A percentile compares a stretch with the other conserved stretches of the same genome.
These are phyloP conservation scores for Eptesicus fuscus DNA, from an alignment of 2,113 vertebrate species.

Conservation along the genomic window DNA sequence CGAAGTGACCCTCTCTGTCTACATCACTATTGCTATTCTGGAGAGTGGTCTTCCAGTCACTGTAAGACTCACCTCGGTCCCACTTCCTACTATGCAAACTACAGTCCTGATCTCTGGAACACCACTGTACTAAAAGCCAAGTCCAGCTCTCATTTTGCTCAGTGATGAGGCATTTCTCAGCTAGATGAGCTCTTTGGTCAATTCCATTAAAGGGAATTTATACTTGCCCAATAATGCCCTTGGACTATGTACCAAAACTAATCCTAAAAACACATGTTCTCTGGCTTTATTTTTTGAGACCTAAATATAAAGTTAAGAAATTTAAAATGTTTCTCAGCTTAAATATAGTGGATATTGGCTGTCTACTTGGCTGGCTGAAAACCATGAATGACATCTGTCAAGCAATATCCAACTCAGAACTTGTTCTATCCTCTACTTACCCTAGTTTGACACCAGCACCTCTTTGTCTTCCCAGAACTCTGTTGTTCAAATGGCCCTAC, in stretches of 20 bases:
- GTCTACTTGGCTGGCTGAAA: background rate
- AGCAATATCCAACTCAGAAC: background rate
- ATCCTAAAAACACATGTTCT: background rate
- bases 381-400: background rate
- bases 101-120: background rate
- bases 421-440: background rate
- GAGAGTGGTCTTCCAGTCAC: slow-evolving; percentile 72
- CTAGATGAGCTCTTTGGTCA: background rate
- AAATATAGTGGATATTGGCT: background rate
- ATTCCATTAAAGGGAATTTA: background rate
- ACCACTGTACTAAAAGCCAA: background rate
- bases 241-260: background rate
- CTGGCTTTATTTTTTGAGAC: background rate
- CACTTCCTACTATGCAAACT: background rate
- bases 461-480: slow-evolving; percentile 60
- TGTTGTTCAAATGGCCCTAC: slow-evolving; percentile 66
- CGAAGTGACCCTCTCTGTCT: slow-evolving; percentile 70
- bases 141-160: background rate
- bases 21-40: slow-evolving; percentile 70
- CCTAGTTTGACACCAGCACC: background rate
- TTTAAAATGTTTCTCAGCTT: background rate
- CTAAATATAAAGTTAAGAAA: background rate
- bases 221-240: background rate
- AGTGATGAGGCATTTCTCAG: background rate
- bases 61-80: slow-evolving; percentile 14